These are phyloP conservation scores for Zootoca vivipara DNA, from an alignment of 2,113 vertebrate species.

Conservation along the genomic window DNA sequence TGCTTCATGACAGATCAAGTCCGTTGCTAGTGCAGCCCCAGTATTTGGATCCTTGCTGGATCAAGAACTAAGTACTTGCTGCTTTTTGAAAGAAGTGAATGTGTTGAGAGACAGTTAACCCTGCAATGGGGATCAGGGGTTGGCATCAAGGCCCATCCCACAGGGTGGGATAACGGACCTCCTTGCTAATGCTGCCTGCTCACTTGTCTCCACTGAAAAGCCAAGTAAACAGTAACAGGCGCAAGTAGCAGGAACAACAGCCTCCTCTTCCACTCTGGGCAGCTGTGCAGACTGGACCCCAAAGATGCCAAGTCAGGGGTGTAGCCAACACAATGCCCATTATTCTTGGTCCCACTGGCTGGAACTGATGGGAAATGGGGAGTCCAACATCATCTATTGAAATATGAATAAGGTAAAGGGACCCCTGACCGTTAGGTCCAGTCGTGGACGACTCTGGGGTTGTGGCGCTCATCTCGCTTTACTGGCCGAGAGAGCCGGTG, in stretches of 20 bases:
- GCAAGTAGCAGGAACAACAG: background rate
- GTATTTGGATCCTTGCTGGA: background rate
- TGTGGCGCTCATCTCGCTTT: too few relatives aligned
- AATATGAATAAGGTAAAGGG: background rate
- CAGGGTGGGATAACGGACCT: too few relatives aligned
- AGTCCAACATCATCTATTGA: too few relatives aligned
- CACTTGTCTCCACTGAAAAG: background rate
- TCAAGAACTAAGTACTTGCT: background rate
- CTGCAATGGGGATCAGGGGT: background rate
- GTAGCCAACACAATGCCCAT: too few relatives aligned
- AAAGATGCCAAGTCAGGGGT: too few relatives aligned
- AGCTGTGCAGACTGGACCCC: background rate
- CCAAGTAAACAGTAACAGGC: too few relatives aligned
- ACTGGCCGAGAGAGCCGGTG: too few relatives aligned
- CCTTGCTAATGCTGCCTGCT: background rate
- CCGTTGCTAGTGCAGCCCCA: background rate
- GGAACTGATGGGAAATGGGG: too few relatives aligned
- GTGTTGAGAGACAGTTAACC: background rate
- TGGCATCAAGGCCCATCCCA: background rate
- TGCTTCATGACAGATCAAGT: background rate
- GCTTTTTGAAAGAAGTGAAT: background rate
- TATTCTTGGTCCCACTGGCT: too few relatives aligned
- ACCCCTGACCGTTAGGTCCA: too few relatives aligned
- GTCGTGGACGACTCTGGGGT: too few relatives aligned
- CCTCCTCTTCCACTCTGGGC: background rate